Percentiles rank a stretch among this genome's conserved stretches.
Evolutionary conservation across 1,140 invertebrate species (phyloP).

Genomic region (Brachionus manjavacas): DNA sequence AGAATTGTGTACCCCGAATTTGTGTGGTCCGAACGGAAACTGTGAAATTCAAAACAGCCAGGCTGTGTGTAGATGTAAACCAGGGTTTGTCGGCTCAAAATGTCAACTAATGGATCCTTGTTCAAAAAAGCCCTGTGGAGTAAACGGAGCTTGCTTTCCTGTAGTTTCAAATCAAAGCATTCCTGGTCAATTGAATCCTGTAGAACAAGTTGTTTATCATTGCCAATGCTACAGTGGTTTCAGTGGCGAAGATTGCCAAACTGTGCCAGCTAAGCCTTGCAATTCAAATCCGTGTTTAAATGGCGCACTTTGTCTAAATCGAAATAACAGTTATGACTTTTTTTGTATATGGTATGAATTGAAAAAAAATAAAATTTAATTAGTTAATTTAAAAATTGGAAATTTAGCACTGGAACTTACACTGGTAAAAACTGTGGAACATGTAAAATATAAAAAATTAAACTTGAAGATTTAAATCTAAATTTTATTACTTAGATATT

Average conservation of each 20-base stretch:
- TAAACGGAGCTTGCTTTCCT: slow-evolving; percentile 36
- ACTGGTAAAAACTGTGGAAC: slow-evolving; percentile 39
- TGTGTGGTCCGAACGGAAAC: slow-evolving; percentile 9
- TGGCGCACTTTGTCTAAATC: slow-evolving; percentile 17
- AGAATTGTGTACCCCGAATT: neutral
- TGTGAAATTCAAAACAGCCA: slow-evolving; percentile 24
- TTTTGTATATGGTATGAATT: neutral
- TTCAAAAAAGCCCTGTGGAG: neutral
- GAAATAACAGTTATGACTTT: slow-evolving; percentile 35
- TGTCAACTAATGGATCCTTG: slow-evolving; percentile 37
- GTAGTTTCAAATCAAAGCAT: neutral
- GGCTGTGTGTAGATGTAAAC: slow-evolving; percentile 16
- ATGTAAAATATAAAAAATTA: neutral
- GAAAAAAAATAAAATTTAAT: neutral
- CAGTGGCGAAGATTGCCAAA: slow-evolving; percentile 30
- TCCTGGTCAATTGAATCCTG: slow-evolving; percentile 20
- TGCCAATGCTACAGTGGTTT: slow-evolving; percentile 43
- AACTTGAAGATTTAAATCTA: neutral
- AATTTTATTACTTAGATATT: neutral
- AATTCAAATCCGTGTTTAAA: slow-evolving; percentile 37
- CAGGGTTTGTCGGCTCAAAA: slow-evolving; percentile 3
- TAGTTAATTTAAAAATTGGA: neutral
- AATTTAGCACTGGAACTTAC: slow-evolving; percentile 4
- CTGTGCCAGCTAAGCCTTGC: slow-evolving; percentile 12
- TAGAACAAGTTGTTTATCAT: slow-evolving; percentile 33